Evolutionary conservation across 2,797 vertebrate genomes (phyloP).

Genomic region (Gambusia yucatana): DNA sequence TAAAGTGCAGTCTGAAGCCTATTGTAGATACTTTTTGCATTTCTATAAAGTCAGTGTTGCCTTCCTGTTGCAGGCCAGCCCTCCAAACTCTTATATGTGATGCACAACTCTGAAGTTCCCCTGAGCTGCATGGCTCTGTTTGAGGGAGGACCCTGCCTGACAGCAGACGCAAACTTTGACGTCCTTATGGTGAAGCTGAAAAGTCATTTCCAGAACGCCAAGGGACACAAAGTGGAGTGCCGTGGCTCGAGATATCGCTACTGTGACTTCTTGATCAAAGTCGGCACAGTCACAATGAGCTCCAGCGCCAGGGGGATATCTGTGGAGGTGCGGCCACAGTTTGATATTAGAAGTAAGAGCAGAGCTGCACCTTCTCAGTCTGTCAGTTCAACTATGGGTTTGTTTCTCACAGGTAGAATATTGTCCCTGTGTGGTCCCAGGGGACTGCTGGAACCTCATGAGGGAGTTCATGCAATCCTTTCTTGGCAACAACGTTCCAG

Average conservation of each 20-base stretch:
- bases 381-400: slow-evolving; percentile 6
- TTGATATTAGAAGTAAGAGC: not conserved
- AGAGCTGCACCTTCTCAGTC: not conserved
- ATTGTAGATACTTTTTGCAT: not conserved
- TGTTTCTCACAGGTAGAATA: slow-evolving; percentile 89
- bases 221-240: slow-evolving; percentile 96
- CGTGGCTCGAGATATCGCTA: slow-evolving; percentile 94
- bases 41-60: slow-evolving; percentile 1
- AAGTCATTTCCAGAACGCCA: slow-evolving; percentile 97
- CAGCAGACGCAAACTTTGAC: slow-evolving; percentile 94
- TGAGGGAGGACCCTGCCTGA: slow-evolving; percentile 91
- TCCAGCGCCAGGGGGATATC: slow-evolving; percentile 95
- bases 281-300: slow-evolving; percentile 94
- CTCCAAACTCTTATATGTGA: slow-evolving; percentile 93
- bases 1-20: not conserved
- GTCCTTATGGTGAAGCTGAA: slow-evolving; percentile 97
- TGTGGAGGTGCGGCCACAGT: slow-evolving; percentile 86
- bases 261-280: slow-evolving; percentile 95
- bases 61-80: slow-evolving; percentile 86
- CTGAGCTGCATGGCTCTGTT: slow-evolving; percentile 94
- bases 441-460: slow-evolving; percentile 95
- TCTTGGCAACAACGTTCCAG: slow-evolving; percentile 87
- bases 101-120: slow-evolving; percentile 96
- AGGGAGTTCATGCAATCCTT: slow-evolving; percentile 97
- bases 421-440: slow-evolving; percentile 93